Percentiles rank a stretch among this genome's conserved stretches.
These are phyloP conservation scores for Eutolmus rufibarbis DNA, from an alignment of 2,888 invertebrate species.

Conservation along the genomic window DNA sequence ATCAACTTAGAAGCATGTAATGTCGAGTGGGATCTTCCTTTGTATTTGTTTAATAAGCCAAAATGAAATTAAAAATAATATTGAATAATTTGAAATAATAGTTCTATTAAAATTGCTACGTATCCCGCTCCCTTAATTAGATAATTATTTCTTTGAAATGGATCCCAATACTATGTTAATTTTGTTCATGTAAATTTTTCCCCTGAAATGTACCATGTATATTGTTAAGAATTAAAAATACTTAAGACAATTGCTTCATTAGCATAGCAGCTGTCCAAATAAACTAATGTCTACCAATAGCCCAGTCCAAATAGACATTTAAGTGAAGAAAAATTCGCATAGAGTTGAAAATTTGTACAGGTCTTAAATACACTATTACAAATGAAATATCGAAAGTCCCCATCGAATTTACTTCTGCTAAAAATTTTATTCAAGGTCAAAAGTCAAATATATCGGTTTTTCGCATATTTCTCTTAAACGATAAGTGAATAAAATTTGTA, in stretches of 20 bases:
- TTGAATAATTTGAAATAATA: neutral
- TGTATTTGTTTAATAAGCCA: neutral
- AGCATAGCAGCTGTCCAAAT: neutral
- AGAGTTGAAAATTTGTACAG: no score
- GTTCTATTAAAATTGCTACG: neutral
- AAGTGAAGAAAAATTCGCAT: no score
- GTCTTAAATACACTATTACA: no score
- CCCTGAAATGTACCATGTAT: neutral
- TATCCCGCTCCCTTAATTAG: neutral
- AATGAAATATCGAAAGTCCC: no score
- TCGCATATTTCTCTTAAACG: no score
- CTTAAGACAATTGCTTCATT: neutral
- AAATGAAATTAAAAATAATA: neutral
- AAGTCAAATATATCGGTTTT: no score
- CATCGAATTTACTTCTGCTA: no score
- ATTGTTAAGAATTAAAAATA: no score
- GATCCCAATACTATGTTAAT: neutral
- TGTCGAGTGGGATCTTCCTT: neutral
- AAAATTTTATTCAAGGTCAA: no score
- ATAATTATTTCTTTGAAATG: neutral
- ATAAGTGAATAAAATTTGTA: no score
- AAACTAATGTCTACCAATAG: no score
- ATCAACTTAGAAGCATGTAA: neutral
- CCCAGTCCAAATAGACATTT: no score
- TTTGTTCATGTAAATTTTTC: neutral